Percentiles rank a stretch among this genome's conserved stretches.
Conservation (phyloP, 2,888 invertebrate genomes). For the Callinectes sapidus region DNA sequence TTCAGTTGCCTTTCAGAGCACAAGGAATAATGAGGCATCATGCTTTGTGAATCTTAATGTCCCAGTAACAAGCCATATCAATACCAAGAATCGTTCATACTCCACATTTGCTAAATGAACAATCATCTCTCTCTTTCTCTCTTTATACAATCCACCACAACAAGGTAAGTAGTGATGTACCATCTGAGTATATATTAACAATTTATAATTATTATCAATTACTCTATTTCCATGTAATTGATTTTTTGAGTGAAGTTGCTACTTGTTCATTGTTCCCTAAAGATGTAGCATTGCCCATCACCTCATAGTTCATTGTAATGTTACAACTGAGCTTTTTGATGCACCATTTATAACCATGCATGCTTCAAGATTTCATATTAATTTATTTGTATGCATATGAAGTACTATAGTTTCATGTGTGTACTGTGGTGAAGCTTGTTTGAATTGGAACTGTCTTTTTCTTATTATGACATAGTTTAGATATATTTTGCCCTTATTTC, state of each 20-base stretch:
- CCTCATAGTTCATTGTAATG: neutral
- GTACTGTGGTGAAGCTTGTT: neutral
- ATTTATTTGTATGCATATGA: neutral
- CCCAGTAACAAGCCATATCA: neutral
- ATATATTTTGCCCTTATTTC: neutral
- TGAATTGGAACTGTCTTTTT: neutral
- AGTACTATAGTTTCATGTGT: neutral
- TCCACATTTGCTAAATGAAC: neutral
- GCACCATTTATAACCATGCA: neutral
- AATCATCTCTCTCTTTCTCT: neutral
- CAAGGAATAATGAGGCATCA: neutral
- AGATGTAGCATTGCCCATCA: neutral
- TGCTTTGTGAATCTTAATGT: neutral
- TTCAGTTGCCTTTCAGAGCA: neutral
- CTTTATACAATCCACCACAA: neutral
- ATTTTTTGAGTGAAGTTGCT: neutral
- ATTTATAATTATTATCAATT: neutral
- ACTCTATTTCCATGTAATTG: neutral
- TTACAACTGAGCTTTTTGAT: neutral
- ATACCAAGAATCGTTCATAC: neutral
- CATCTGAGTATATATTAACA: neutral
- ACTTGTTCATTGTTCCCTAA: neutral
- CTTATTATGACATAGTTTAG: neutral
- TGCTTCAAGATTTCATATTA: neutral
- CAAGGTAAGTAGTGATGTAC: neutral